Conservation (phyloP, 2,113 vertebrate species). For the Clarias macrocephalus region DNA sequence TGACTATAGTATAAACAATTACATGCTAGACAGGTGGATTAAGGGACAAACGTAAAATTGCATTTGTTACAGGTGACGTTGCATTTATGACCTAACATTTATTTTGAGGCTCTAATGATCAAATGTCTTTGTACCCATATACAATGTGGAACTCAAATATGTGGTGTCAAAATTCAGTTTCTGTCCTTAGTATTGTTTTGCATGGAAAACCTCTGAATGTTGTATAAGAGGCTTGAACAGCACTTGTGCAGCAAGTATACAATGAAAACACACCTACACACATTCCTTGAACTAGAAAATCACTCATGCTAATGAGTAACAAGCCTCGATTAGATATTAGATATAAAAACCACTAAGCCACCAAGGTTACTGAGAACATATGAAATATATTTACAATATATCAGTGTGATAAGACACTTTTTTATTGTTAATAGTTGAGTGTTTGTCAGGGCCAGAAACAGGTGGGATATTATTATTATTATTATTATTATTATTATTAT, state of each 20-base stretch:
- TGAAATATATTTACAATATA: not conserved
- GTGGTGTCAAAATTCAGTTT: not conserved
- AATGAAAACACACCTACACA: slow-evolving; percentile 31
- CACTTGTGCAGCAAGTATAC: slow-evolving; percentile 8
- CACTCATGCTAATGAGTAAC: slow-evolving; percentile 19
- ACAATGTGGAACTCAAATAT: not conserved
- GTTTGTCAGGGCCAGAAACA: not conserved
- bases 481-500: no score
- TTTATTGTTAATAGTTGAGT: not conserved
- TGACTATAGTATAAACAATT: not conserved
- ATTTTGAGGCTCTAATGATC: not conserved
- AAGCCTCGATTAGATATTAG: slow-evolving; percentile 11
- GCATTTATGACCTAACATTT: not conserved
- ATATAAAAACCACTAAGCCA: slow-evolving; percentile 6
- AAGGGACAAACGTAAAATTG: not conserved
- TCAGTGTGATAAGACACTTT: not conserved
- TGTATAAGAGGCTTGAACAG: slow-evolving; percentile 13
- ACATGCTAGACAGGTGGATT: not conserved
- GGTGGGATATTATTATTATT: no score
- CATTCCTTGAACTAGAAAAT: slow-evolving; percentile 12
- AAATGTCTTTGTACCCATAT: no score
- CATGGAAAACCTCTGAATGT: not conserved
- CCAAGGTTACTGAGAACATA: slow-evolving; percentile 17
- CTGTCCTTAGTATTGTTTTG: not conserved
- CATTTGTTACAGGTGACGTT: not conserved